These are phyloP conservation scores for Smutsia gigantea DNA, from an alignment of 2,797 vertebrate species.

Conservation along the genomic window DNA sequence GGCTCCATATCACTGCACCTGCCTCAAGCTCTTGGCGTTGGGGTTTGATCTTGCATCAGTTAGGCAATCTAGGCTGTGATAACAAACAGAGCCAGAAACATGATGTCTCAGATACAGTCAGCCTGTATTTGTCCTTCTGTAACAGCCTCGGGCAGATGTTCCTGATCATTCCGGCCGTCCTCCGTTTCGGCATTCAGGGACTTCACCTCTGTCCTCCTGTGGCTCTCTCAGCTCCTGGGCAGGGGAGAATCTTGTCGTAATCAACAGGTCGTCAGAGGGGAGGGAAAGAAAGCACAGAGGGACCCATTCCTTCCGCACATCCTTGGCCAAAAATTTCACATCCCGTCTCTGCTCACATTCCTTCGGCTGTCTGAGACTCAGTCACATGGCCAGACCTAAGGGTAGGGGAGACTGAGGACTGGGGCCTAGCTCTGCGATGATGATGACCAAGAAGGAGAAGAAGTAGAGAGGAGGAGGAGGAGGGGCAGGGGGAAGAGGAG, in stretches of 20 bases:
- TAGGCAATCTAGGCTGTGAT: not conserved
- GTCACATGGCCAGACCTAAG: not conserved
- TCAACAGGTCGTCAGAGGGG: not conserved
- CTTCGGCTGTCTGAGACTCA: not conserved
- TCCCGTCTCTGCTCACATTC: not conserved
- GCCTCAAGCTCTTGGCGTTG: not conserved
- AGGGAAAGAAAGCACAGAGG: not conserved
- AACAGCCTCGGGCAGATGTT: not conserved
- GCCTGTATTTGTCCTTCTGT: not conserved
- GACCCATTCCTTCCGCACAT: accelerated
- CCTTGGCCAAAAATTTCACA: not conserved
- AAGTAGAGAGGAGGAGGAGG: accelerated
- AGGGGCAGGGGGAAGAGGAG: not conserved
- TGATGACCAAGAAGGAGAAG: not conserved
- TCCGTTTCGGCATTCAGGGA: not conserved
- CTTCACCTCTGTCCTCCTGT: not conserved
- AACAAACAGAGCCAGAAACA: not conserved
- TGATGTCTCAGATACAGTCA: accelerated
- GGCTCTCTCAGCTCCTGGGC: not conserved
- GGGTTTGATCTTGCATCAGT: not conserved
- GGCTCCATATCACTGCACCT: accelerated
- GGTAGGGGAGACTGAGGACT: not conserved
- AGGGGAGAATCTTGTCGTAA: not conserved
- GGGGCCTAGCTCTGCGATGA: not conserved
- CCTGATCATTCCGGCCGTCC: not conserved